Evolutionary conservation across 2,888 invertebrate species (phyloP), one percentile per base, ranked within the genome.

Genomic region (Doris montereyensis): DNA sequence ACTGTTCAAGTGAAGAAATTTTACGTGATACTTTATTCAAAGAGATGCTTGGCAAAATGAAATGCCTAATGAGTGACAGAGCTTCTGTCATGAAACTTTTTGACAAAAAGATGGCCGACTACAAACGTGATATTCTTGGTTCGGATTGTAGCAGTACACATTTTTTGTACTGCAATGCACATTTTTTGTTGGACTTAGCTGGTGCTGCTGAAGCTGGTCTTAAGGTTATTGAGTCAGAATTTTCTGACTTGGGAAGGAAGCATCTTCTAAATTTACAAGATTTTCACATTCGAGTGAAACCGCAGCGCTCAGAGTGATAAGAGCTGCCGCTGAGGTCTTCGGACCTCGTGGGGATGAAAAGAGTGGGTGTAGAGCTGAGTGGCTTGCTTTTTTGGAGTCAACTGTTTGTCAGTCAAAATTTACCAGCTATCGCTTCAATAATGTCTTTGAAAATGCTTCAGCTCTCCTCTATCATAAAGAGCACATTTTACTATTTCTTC

Each of bases 41-140:
- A 41, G 72, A 72, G 24, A 72, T 74, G 4, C 5, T 74, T 2
- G 2, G 1, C 2, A 74, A 74, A 30, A 74, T 74, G 74, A 74
- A 57, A 58, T 57, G 58, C 60, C 24, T 74, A 13, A 57, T 74
- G 74, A 52, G 57, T 28, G 74, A 74, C 21, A 4, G 60, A 3
- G 74, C 74, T 30, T 41, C 74, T 5, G 57, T 52, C n/a, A 74
- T 74, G 74, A 74, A 74, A 58, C 58, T 74, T 60, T 74, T 32
- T 2, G 57, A 58, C 28, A 74, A 74, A 30, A 58, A 74, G 35
- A 28, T 74, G 30, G 58, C 4, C 1, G 8, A 24, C 3, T 57
- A 10, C 32, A 74, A 58, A 52, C 57, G 30, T 4, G 34, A 28
- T n/a, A 30, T 70, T 58, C 30, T 74, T 4, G 74, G 58, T 28